Percentiles rank a stretch among this genome's conserved stretches.
Evolutionary conservation across 2,797 vertebrate genomes (phyloP).

Genomic region (Sciurus vulgaris): DNA sequence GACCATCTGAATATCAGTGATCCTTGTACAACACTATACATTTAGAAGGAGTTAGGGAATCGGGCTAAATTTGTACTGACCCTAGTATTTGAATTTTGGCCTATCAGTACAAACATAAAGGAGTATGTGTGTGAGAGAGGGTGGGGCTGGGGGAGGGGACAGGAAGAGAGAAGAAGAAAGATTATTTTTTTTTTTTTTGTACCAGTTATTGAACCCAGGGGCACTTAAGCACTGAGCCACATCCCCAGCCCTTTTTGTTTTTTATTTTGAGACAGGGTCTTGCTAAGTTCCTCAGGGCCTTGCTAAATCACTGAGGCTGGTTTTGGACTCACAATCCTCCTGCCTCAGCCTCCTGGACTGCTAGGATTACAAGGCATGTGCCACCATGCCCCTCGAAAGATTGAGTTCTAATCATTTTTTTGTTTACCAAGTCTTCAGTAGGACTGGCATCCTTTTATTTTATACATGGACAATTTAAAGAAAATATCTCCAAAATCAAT

Average conservation of each 20-base stretch:
- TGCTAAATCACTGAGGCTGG: too few relatives aligned
- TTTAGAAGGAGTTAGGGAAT: background rate
- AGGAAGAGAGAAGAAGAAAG: too few relatives aligned
- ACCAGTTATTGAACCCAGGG: too few relatives aligned
- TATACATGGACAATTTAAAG: background rate
- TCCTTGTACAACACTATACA: background rate
- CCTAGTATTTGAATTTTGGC: background rate
- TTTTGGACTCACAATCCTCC: too few relatives aligned
- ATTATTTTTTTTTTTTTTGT: background rate
- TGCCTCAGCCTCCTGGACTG: too few relatives aligned
- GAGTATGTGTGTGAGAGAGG: background rate
- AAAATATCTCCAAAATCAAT: slow-evolving; percentile 15
- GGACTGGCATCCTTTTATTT: background rate
- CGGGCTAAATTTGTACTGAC: background rate
- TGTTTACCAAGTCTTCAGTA: background rate
- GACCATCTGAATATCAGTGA: background rate
- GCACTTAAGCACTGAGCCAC: too few relatives aligned
- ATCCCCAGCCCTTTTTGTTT: too few relatives aligned
- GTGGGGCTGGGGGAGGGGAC: background rate
- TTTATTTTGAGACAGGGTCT: too few relatives aligned
- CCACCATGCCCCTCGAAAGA: background rate
- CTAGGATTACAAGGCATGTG: too few relatives aligned
- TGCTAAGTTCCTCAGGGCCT: too few relatives aligned
- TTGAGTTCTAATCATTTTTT: background rate
- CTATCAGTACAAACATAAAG: background rate